phyloP scores from a whole-genome alignment of 2,797 vertebrate genomes.

The Clarias pachynema region DNA sequence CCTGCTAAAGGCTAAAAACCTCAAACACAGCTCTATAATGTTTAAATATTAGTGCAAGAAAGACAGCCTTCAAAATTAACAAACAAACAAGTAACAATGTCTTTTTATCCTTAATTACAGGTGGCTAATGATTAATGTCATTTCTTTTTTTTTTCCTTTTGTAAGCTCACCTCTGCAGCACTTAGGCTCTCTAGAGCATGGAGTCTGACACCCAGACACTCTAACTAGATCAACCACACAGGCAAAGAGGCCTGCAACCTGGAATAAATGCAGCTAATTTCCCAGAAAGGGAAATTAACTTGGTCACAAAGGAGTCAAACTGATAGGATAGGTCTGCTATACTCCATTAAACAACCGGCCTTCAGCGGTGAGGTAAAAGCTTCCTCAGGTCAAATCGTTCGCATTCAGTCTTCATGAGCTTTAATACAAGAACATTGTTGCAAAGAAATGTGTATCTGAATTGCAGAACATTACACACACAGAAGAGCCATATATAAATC shows the following conservation, averaged over 20 bases:
- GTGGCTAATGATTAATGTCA: not conserved
- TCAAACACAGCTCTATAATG: not conserved
- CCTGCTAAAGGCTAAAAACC: not conserved
- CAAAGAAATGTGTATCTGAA: not conserved
- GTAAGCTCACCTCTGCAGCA: not conserved
- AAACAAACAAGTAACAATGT: not conserved
- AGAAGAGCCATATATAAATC: not conserved
- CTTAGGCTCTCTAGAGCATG: not conserved
- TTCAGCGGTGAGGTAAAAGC: not conserved
- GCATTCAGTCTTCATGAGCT: not conserved
- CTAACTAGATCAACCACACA: constrained; percentile 22
- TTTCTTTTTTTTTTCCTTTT: not conserved
- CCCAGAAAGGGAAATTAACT: constrained; percentile 21
- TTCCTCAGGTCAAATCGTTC: not conserved
- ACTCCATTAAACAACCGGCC: not conserved
- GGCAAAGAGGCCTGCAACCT: constrained; percentile 13
- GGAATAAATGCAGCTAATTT: constrained; percentile 29
- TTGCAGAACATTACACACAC: not conserved
- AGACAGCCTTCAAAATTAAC: not conserved
- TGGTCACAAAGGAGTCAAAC: not conserved
- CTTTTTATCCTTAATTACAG: not conserved
- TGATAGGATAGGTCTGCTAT: not conserved
- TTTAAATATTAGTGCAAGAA: not conserved
- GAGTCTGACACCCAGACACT: constrained; percentile 24
- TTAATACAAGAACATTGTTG: not conserved